Evolutionary conservation across 2,888 invertebrate genomes (phyloP).

Genomic region (Pasiphila rectangulata): DNA sequence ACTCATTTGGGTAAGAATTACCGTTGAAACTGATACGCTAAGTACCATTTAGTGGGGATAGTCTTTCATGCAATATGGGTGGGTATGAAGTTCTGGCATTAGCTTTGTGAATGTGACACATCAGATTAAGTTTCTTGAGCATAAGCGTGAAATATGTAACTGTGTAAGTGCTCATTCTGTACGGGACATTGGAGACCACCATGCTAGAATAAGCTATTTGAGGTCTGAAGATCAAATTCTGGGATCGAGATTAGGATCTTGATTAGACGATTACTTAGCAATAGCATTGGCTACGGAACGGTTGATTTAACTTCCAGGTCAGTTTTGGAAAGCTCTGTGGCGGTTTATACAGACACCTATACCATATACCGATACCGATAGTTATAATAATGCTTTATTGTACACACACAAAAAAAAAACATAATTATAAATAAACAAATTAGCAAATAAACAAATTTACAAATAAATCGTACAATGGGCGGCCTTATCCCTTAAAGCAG

Average conservation of each 20-base stretch:
- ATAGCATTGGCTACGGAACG: no score
- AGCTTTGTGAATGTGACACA: constrained; percentile 13
- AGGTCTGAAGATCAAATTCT: not conserved
- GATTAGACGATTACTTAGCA: not conserved
- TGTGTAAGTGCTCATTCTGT: no score
- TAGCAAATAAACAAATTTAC: no score
- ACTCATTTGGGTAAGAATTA: constrained; percentile 33
- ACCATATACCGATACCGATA: no score
- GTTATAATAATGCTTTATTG: no score
- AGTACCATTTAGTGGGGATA: constrained; percentile 32
- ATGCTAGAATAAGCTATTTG: not conserved
- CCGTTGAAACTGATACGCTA: constrained; percentile 33
- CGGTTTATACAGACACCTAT: no score
- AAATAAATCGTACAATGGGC: no score
- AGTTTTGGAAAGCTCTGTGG: no score
- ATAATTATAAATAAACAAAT: no score
- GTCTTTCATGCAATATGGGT: constrained; percentile 19
- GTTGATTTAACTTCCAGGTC: no score
- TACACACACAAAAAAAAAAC: no score
- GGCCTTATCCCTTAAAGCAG: constrained; percentile 13
- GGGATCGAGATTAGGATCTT: not conserved
- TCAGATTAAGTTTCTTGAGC: constrained; percentile 16
- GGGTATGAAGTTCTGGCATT: constrained; percentile 8
- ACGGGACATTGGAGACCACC: constrained; percentile 14
- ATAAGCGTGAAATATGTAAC: constrained; percentile 11